Evolutionary conservation across 2,113 vertebrate genomes (phyloP).

Genomic region (Caranx ignobilis): DNA sequence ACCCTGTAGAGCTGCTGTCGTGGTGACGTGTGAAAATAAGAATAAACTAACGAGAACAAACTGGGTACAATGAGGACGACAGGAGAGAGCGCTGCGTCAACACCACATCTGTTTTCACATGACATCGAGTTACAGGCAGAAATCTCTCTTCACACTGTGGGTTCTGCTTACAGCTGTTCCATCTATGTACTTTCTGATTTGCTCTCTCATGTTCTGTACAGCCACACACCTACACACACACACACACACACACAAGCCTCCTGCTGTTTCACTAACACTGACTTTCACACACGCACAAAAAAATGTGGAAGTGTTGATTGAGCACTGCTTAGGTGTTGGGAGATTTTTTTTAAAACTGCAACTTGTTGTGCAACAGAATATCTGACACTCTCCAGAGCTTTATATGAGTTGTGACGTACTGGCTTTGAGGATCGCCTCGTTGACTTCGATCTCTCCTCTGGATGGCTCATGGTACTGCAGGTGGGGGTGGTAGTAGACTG

Average conservation of each 20-base stretch:
- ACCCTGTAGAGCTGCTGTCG: not conserved
- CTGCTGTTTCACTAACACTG: not conserved
- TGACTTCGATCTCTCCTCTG: constrained; percentile 93
- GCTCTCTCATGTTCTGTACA: not conserved
- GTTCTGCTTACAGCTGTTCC: constrained; percentile 45
- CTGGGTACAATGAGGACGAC: not conserved
- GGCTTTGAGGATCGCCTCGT: constrained; percentile 88
- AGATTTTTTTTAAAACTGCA: not conserved
- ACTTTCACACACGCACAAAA: constrained; percentile 33
- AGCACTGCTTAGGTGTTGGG: constrained; percentile 11
- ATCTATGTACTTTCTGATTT: constrained; percentile 23
- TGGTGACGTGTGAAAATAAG: constrained; percentile 3
- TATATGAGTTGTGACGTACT: constrained; percentile 83
- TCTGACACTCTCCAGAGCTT: not conserved
- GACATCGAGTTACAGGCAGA: constrained; percentile 22
- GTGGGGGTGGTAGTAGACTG: constrained; percentile 81
- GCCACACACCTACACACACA: not conserved
- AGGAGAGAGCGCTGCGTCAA: constrained; percentile 32
- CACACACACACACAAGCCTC: constrained; percentile 8
- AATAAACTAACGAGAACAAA: constrained; percentile 17
- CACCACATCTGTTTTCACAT: constrained; percentile 63
- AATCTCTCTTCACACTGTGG: constrained; percentile 8
- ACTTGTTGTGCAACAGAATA: not conserved
- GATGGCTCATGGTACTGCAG: constrained; percentile 84
- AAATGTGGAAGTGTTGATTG: constrained; percentile 65